Conservation (phyloP, 2,797 vertebrate species). For the Hybognathus amarus region DNA sequence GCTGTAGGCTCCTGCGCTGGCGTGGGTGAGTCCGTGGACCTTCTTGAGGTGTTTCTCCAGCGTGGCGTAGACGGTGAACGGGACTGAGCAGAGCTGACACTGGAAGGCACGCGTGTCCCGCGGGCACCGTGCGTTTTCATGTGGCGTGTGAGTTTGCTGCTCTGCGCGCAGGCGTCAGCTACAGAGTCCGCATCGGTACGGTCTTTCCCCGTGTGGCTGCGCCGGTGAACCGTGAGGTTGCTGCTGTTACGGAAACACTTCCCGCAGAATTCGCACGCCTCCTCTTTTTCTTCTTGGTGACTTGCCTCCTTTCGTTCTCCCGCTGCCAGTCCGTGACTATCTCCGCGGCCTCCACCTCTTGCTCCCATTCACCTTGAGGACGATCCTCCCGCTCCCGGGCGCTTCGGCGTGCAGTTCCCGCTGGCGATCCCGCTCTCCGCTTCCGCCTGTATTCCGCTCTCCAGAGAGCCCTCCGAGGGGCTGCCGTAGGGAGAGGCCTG, state of each 20-base stretch:
- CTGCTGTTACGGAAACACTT: slow-evolving; percentile 84
- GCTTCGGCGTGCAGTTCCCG: slow-evolving; percentile 81
- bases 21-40: slow-evolving; percentile 78
- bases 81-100: slow-evolving; percentile 74
- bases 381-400: slow-evolving; percentile 68
- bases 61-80: slow-evolving; percentile 83
- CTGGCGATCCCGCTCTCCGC: slow-evolving; percentile 85
- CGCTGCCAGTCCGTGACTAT: slow-evolving; percentile 76
- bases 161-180: slow-evolving; percentile 88
- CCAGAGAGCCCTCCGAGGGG: slow-evolving; percentile 81
- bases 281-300: slow-evolving; percentile 76
- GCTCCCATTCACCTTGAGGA: slow-evolving; percentile 51
- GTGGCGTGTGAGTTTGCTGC: slow-evolving; percentile 87
- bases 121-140: slow-evolving; percentile 85
- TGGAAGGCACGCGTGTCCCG: slow-evolving; percentile 68
- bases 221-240: slow-evolving; percentile 79
- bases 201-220: slow-evolving; percentile 87
- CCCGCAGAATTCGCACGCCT: slow-evolving; percentile 79
- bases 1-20: slow-evolving; percentile 72
- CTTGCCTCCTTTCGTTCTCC: slow-evolving; percentile 68
- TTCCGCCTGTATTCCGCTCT: slow-evolving; percentile 81
- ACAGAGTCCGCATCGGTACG: slow-evolving; percentile 85
- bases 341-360: slow-evolving; percentile 68
- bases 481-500: slow-evolving; percentile 80
- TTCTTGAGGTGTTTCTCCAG: slow-evolving; percentile 86